Evolutionary conservation across 2,113 vertebrate genomes (phyloP).

Genomic region (Acanthisitta chloris): DNA sequence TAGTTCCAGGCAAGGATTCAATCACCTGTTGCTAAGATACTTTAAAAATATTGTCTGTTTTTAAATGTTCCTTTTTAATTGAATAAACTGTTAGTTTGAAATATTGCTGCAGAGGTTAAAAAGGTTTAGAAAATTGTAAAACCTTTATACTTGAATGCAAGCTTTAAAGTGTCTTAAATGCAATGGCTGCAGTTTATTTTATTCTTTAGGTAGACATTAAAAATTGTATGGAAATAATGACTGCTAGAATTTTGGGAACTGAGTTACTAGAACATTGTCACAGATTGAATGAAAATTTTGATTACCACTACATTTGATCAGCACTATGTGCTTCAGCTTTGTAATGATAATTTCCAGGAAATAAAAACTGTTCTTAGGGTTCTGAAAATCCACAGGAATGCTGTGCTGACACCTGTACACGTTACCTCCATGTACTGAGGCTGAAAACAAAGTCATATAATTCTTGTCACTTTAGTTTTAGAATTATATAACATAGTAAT

Average conservation of each 20-base stretch:
- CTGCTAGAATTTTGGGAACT: background rate
- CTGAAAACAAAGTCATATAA: background rate
- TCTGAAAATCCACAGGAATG: background rate
- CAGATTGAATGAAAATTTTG: background rate
- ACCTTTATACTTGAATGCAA: constrained; percentile 42
- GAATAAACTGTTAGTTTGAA: constrained; percentile 79
- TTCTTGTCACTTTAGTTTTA: background rate
- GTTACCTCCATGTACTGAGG: background rate
- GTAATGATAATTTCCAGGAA: background rate
- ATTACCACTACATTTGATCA: background rate
- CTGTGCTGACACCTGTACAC: background rate
- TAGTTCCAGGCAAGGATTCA: constrained; percentile 79
- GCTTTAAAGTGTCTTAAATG: constrained; percentile 34
- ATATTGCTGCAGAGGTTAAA: constrained; percentile 69
- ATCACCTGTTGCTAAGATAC: constrained; percentile 87
- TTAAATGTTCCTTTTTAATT: constrained; percentile 75
- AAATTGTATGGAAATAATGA: background rate
- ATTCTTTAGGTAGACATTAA: background rate
- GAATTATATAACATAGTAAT: background rate
- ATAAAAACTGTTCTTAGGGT: background rate
- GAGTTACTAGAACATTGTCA: background rate
- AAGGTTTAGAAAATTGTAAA: constrained; percentile 61
- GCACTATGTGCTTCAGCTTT: background rate
- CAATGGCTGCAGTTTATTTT: constrained; percentile 38
- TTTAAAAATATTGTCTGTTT: constrained; percentile 84